Percentiles rank a stretch among this genome's conserved stretches.
Conservation (phyloP, 2,113 vertebrate species). For the Narcine bancroftii region DNA sequence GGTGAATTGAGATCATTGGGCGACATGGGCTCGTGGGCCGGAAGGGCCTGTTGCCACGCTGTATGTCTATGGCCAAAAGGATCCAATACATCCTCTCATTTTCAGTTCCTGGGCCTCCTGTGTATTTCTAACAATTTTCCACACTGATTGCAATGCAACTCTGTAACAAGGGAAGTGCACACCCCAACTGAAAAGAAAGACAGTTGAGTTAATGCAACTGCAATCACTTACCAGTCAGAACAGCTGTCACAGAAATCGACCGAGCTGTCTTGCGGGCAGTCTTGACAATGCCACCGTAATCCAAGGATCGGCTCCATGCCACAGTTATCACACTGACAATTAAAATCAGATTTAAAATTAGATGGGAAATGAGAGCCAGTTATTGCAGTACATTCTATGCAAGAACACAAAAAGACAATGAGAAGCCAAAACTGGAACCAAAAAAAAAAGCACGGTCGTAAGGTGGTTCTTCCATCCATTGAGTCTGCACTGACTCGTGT, state of each 20-base stretch:
- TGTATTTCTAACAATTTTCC: not conserved
- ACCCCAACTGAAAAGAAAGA: not conserved
- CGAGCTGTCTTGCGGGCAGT: conserved; percentile 82
- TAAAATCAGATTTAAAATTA: conserved; percentile 41
- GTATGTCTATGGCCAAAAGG: no score
- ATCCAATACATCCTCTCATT: no score
- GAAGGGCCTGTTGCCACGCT: no score
- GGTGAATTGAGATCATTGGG: no score
- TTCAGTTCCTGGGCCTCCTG: not conserved
- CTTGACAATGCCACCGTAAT: conserved; percentile 90
- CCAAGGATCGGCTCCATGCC: conserved; percentile 89
- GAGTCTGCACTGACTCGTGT: no score
- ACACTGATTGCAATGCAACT: not conserved
- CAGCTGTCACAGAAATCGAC: conserved; percentile 93
- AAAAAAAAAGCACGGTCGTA: no score
- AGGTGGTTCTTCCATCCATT: no score
- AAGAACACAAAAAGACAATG: not conserved
- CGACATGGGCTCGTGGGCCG: no score
- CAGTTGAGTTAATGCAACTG: not conserved
- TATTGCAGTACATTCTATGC: not conserved
- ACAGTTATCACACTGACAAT: conserved; percentile 80
- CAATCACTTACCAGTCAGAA: conserved; percentile 80
- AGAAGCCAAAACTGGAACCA: not conserved
- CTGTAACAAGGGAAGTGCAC: not conserved
- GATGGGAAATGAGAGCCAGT: not conserved